Conservation (phyloP, 2,113 vertebrate genomes). For the Chaenocephalus aceratus region DNA sequence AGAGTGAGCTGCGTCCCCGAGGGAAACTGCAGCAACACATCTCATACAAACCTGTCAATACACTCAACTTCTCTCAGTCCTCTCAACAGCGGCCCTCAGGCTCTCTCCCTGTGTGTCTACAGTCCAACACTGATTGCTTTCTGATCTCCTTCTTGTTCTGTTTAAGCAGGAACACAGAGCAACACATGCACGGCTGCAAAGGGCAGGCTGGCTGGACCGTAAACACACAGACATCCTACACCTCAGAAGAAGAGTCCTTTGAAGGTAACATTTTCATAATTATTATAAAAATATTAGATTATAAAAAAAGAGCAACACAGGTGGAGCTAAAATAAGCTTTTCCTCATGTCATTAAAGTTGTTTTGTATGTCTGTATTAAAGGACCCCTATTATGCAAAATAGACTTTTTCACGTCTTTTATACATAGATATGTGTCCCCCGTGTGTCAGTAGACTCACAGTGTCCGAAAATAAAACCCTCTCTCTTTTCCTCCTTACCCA, state of each 20-base stretch:
- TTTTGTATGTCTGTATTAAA: neutral
- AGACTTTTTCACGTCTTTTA: no score
- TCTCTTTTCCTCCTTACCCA: no score
- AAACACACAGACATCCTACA: constrained; percentile 19
- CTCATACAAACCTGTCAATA: constrained; percentile 73
- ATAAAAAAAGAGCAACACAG: no score
- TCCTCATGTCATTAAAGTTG: neutral
- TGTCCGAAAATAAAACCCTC: no score
- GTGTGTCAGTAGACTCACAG: no score
- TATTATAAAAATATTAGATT: neutral
- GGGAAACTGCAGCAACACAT: constrained; percentile 54
- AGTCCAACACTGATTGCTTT: constrained; percentile 68
- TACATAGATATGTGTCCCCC: no score
- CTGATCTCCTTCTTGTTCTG: constrained; percentile 65
- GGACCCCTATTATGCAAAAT: no score
- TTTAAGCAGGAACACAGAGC: constrained; percentile 55
- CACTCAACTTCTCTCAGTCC: constrained; percentile 50
- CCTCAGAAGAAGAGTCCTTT: constrained; percentile 1
- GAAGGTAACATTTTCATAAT: constrained; percentile 46
- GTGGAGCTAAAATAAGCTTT: no score
- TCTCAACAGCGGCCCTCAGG: constrained; percentile 58
- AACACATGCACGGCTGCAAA: constrained; percentile 59
- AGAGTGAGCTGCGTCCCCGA: constrained; percentile 43
- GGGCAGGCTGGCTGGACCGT: constrained; percentile 35
- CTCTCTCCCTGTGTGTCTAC: constrained; percentile 49